phyloP scores from a whole-genome alignment of 92 coral and sea anemone genomes.

The Umimayanthus chanpuru region DNA sequence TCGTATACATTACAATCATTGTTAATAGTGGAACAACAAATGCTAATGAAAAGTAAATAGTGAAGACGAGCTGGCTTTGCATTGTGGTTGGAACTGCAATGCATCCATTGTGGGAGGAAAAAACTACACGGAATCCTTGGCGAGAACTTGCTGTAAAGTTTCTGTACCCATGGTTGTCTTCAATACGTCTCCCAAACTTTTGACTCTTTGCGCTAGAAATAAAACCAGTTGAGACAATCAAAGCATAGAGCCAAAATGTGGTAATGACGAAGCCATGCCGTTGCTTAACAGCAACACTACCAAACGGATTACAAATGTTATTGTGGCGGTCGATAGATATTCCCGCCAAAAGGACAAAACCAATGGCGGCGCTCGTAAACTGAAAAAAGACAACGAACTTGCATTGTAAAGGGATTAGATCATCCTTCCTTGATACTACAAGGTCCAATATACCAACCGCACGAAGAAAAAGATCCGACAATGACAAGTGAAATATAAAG shows the following conservation, averaged over 20 bases:
- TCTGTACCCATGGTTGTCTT: not conserved
- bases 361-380: conserved; percentile 64
- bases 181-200: not conserved
- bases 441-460: conserved; percentile 28
- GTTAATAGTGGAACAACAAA: conserved; percentile 48
- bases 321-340: conserved; percentile 79
- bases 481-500: conserved; percentile 51
- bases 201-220: conserved; percentile 44
- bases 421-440: not conserved
- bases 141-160: conserved; percentile 8
- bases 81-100: conserved; percentile 14
- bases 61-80: conserved; percentile 42
- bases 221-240: conserved; percentile 53
- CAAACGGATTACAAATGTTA: conserved; percentile 64
- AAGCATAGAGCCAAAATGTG: conserved; percentile 50
- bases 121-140: not conserved
- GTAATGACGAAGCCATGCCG: conserved; percentile 6
- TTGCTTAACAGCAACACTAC: conserved; percentile 26
- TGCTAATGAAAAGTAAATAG: conserved; percentile 49
- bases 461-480: conserved; percentile 58
- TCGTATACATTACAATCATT: conserved; percentile 44
- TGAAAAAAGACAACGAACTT: conserved; percentile 55
- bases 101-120: conserved; percentile 30
- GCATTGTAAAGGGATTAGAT: conserved; percentile 37
- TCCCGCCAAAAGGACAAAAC: conserved; percentile 68